phyloP scores from a whole-genome alignment of 2,113 vertebrate species.

The Gavia stellata region DNA sequence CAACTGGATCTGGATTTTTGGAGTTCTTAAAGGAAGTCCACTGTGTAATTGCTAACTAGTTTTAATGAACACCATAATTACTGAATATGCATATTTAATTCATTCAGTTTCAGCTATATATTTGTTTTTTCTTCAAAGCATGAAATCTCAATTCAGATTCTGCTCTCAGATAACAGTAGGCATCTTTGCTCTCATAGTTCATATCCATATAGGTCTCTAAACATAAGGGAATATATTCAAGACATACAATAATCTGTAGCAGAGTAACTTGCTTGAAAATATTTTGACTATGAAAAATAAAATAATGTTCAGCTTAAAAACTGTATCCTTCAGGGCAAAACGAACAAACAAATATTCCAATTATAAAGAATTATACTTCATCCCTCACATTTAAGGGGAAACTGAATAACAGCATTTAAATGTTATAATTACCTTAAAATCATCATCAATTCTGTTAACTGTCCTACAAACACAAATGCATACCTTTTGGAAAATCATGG shows the following conservation, averaged over 20 bases:
- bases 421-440: neutral
- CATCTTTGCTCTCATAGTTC: neutral
- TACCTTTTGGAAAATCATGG: neutral
- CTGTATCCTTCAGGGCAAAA: neutral
- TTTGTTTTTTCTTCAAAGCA: neutral
- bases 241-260: neutral
- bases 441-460: neutral
- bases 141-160: neutral
- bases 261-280: neutral
- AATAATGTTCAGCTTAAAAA: neutral
- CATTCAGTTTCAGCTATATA: accelerated
- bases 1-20: neutral
- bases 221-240: neutral
- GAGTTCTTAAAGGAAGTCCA: neutral
- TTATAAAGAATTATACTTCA: neutral
- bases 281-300: neutral
- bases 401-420: neutral
- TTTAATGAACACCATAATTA: neutral
- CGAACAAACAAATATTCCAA: neutral
- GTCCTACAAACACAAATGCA: neutral
- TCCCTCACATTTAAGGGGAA: neutral
- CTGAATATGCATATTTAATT: neutral
- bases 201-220: neutral
- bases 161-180: neutral
- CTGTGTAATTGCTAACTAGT: neutral